Evolutionary conservation across 2,113 vertebrate species (phyloP), one percentile per base, ranked within the genome.

Genomic region (Guaruba guarouba): DNA sequence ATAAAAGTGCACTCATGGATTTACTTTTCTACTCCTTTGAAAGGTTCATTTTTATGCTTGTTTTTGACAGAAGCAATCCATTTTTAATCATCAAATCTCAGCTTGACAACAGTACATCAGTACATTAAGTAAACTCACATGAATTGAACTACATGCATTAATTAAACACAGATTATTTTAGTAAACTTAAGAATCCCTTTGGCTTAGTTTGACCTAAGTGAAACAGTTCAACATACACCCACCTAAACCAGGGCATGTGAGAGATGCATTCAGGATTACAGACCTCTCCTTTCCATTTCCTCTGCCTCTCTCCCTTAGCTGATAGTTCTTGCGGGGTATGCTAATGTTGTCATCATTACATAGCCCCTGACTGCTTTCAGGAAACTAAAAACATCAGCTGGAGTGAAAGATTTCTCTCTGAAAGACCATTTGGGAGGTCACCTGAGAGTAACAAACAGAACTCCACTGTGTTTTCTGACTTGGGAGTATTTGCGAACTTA

Each of bases 391-490:
- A 68, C 41, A 94, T 20, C 78, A 77, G n/a, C 25, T 73, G 52
- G 41, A 85, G 67, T 69, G 62, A 95, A 87, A 87, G 41, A 49
- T 82, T 92, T 91, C 54, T 94, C 67, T 89, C 87, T 90, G 84
- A 82, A 96, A 91, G 25, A 9, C 54, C 41, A 63, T 92, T 95
- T 85, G 78, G 82, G 85, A 92, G 48, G 78, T 95, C 74, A 86
- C 76, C 70, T 93, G 92, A 95, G 75, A 95, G 35, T 59, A 83
- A 74, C 70, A 92, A 92, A 86, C 48, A 92, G 81, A 95, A 87
- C 23, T 83, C 19, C 44, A 52, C 85, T 92, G 54, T 96, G 55
- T 74, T 93, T 94, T 93, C 90, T 92, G 69, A 10, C 24, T 67
- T 75, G 44, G 44, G 52, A 80, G 69, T 71, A 82, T 82, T 89